Conservation (phyloP, 2,113 vertebrate species). For the Oenanthe oenanthe region DNA sequence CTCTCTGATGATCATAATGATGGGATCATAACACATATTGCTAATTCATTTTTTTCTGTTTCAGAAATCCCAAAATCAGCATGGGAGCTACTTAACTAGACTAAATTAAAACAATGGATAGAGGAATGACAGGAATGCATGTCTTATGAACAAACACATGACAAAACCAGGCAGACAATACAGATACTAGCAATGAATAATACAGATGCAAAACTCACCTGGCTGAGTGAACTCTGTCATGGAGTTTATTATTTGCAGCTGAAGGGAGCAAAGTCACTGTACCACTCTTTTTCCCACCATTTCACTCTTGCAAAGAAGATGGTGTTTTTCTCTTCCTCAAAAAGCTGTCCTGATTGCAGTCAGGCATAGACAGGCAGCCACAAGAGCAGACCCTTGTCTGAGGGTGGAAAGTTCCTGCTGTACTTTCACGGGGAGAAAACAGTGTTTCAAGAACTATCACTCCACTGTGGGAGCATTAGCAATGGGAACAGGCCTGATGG, state of each 20-base stretch:
- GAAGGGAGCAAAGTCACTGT: not conserved
- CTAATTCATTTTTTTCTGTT: not conserved
- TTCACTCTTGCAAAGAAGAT: not conserved
- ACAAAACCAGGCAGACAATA: not conserved
- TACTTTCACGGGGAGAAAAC: not conserved
- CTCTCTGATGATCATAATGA: not conserved
- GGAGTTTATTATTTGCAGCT: not conserved
- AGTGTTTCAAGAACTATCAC: accelerated
- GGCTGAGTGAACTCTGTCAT: not conserved
- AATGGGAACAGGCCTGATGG: not conserved
- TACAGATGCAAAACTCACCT: not conserved
- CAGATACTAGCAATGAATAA: not conserved
- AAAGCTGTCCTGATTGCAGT: accelerated
- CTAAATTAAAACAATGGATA: not conserved
- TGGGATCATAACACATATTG: not conserved
- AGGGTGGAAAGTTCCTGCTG: not conserved
- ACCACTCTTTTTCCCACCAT: not conserved
- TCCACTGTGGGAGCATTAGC: accelerated
- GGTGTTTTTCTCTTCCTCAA: not conserved
- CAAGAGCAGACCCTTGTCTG: accelerated
- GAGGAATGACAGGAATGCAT: not conserved
- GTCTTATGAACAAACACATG: not conserved
- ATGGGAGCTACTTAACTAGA: not conserved
- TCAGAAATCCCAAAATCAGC: not conserved
- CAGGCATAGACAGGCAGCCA: accelerated